phyloP scores from a whole-genome alignment of 2,113 vertebrate genomes.

The Empidonax alnorum region DNA sequence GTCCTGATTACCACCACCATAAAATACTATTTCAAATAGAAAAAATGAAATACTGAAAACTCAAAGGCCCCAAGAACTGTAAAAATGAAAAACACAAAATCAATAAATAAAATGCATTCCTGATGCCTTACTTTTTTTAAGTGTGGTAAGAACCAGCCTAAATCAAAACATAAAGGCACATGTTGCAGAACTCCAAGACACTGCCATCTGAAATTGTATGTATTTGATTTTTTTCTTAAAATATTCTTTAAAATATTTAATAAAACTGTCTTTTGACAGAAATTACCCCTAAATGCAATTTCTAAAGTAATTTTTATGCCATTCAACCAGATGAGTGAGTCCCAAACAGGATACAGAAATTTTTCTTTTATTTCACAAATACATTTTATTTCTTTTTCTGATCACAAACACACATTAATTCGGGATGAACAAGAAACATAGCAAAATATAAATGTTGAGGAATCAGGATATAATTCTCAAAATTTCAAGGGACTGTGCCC shows the following conservation, averaged over 20 bases:
- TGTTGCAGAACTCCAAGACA: not conserved
- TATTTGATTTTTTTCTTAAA: not conserved
- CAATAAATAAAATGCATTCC: not conserved
- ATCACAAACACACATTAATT: not conserved
- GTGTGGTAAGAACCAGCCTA: not conserved
- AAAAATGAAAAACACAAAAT: not conserved
- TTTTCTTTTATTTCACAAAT: not conserved
- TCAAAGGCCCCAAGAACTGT: not conserved
- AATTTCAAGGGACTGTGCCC: not conserved
- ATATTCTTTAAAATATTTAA: not conserved
- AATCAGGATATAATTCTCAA: not conserved
- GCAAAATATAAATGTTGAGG: not conserved
- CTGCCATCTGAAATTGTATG: not conserved
- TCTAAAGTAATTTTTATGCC: not conserved
- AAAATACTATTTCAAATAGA: not conserved
- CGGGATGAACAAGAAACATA: not conserved
- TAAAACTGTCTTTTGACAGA: not conserved
- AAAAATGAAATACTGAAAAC: not conserved
- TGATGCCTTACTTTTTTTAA: not conserved
- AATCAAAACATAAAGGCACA: not conserved
- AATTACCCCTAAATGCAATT: not conserved
- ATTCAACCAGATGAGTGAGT: not conserved
- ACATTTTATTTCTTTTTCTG: not conserved
- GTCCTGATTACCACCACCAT: not conserved
- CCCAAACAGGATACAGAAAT: accelerated